phyloP scores from a whole-genome alignment of 2,113 vertebrate genomes.

The Probosciger aterrimus region DNA sequence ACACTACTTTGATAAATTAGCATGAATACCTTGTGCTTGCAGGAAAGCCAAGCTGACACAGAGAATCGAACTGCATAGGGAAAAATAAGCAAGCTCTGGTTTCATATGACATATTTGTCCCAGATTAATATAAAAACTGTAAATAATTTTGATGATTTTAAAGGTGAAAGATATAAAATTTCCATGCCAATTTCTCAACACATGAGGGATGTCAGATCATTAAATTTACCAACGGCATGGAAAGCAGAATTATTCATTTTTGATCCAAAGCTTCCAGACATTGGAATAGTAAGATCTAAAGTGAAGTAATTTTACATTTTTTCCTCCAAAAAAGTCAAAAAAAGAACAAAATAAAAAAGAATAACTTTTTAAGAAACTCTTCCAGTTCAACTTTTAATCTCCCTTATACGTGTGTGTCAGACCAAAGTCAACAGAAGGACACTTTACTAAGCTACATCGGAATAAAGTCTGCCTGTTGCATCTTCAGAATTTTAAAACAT shows the following conservation, averaged over 20 bases:
- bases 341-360: neutral
- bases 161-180: neutral
- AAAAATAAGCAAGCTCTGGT: neutral
- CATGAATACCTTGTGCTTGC: constrained; percentile 28
- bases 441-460: neutral
- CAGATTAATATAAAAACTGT: neutral
- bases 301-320: neutral
- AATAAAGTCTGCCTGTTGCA: neutral
- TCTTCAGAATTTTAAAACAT: neutral
- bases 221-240: neutral
- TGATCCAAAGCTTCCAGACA: neutral
- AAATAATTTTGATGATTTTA: neutral
- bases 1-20: neutral
- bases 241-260: neutral
- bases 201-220: neutral
- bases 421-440: neutral
- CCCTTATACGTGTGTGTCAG: neutral
- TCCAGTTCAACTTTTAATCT: neutral
- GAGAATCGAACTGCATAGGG: neutral
- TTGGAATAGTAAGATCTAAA: neutral
- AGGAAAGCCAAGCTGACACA: neutral
- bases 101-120: neutral
- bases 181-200: neutral
- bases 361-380: neutral
- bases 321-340: neutral